Evolutionary conservation across 2,888 invertebrate species (phyloP), one percentile per base, ranked within the genome.

Genomic region (Harpalus rufipes): DNA sequence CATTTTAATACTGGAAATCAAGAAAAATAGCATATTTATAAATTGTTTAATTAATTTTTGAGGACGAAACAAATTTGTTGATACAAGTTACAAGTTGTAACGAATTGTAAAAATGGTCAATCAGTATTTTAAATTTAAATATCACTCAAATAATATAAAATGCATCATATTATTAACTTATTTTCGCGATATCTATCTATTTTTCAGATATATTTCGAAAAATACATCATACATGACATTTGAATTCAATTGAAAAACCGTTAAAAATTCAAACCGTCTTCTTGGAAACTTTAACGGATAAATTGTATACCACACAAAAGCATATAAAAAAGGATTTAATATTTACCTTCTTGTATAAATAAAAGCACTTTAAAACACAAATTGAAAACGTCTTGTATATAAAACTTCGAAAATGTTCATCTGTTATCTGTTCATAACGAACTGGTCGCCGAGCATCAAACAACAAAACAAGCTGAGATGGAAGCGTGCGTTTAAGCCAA

Each of bases 1-100:
- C 88, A 88, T 89, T 68, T 87, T 88, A 72, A 74, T 85, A 86
- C 32, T 39, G 3, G 41, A 85, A 82, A 78, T 83, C 85, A 72
- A 1, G 8, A 51, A 51, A 51, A 51, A 4, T 12, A 51, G 32
- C 32, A 32, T 32, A 3, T 32, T 32, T 32, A 32, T 4, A 21
- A 21, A 51, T 51, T 59, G 59, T 59, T 59, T 14, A 59, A 59
- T 16, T 51, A 51, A 51, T 51, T 51, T 51, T 44, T 44, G 1
- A 44, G 44, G 1, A 44, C 44, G 1, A 51, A 51, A 51, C 44
- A 51, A 51, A 51, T 51, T 12, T 51, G 44, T 51, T 51, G 12
- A 12, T 51, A 51, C 44, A 51, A 51, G 44, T 51, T 51, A 51
- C 44, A 51, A 51, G 44, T 51, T 51, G 44, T 12, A 51, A 51